A percentile compares a stretch with the other conserved stretches of the same genome.
phyloP scores from a whole-genome alignment of 2,113 vertebrate species.

The Tachuris rubrigastra region DNA sequence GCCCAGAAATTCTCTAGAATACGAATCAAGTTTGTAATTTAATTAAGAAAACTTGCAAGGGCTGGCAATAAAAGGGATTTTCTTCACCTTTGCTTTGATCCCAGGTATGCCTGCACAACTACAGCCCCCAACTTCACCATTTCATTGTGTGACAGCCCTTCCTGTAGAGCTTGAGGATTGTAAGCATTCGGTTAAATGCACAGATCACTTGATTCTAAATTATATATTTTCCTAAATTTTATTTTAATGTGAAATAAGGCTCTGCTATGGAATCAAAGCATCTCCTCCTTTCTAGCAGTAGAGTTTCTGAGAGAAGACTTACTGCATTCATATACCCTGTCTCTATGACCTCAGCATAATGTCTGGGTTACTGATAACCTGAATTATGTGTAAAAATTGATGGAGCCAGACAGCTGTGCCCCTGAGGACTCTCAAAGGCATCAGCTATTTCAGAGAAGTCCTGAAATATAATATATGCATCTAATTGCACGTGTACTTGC shows the following conservation, averaged over 20 bases:
- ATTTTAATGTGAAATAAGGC: not conserved
- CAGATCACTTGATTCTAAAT: not conserved
- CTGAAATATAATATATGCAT: not conserved
- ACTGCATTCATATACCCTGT: not conserved
- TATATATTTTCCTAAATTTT: not conserved
- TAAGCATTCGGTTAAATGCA: not conserved
- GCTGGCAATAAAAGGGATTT: not conserved
- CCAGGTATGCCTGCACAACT: not conserved
- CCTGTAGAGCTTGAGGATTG: not conserved
- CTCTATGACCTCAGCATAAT: not conserved
- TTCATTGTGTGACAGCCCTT: not conserved
- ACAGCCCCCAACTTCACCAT: not conserved
- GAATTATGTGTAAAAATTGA: not conserved
- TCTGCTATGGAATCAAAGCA: not conserved
- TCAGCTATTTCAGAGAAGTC: not conserved
- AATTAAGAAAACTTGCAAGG: not conserved
- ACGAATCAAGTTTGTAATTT: not conserved
- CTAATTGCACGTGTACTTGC: not conserved
- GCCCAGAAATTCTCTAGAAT: not conserved
- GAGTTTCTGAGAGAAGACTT: not conserved
- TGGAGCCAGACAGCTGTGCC: not conserved
- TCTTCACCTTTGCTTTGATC: not conserved
- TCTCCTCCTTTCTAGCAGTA: not conserved
- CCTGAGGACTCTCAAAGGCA: not conserved
- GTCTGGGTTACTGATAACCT: not conserved